These are phyloP conservation scores for Sarcophaga subvicina DNA, from an alignment of 2,888 invertebrate species.

Conservation along the genomic window DNA sequence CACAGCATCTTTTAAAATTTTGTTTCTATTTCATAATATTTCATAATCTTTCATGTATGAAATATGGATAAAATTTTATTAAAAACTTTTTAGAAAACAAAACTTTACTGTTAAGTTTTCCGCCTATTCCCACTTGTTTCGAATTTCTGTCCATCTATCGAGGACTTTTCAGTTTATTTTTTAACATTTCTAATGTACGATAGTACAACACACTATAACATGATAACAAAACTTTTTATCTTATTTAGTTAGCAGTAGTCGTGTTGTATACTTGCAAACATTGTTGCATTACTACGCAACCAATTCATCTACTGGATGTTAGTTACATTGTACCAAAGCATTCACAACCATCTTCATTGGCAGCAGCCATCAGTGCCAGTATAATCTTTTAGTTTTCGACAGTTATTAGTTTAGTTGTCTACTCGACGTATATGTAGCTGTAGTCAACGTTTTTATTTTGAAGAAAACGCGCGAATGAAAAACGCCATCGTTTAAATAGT, in stretches of 20 bases:
- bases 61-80: constrained; percentile 30
- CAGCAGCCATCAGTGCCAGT: background rate
- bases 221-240: constrained; percentile 15
- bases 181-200: background rate
- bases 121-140: background rate
- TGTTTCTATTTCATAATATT: background rate
- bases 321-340: constrained; percentile 12
- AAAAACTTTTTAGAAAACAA: constrained; percentile 34
- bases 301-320: constrained; percentile 13
- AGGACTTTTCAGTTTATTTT: background rate
- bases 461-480: background rate
- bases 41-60: background rate
- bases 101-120: background rate
- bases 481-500: constrained; percentile 34
- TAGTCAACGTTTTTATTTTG: background rate
- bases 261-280: constrained; percentile 40
- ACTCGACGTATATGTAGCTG: background rate
- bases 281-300: constrained; percentile 42
- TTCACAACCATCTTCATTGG: background rate
- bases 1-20: background rate
- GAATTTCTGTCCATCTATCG: background rate
- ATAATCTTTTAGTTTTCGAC: constrained; percentile 18
- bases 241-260: constrained; percentile 4
- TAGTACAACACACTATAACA: background rate
- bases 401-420: constrained; percentile 45